Conservation (phyloP, 2,797 vertebrate genomes). For the Lindbergichthys nudifrons region DNA sequence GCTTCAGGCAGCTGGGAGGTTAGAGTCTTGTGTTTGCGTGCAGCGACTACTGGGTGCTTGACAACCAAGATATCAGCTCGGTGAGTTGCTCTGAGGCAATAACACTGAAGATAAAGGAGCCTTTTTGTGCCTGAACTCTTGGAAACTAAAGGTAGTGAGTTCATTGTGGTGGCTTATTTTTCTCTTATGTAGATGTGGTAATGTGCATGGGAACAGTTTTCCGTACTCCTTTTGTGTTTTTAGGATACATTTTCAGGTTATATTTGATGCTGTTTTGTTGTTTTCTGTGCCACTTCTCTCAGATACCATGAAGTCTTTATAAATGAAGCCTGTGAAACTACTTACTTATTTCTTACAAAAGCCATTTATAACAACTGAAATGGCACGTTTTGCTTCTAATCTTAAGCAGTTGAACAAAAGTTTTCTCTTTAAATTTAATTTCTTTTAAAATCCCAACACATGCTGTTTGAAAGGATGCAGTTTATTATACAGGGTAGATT, state of each 20-base stretch:
- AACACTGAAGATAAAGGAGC: conserved; percentile 45
- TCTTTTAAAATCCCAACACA: too few relatives aligned
- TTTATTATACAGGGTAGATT: not conserved
- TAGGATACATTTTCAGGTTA: not conserved
- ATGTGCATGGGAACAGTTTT: not conserved
- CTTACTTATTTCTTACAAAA: not conserved
- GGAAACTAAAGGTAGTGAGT: conserved; percentile 19
- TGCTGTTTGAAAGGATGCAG: not conserved
- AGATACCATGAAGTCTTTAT: conserved; percentile 1
- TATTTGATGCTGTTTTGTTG: not conserved
- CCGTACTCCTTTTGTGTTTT: not conserved
- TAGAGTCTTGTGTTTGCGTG: conserved; percentile 77
- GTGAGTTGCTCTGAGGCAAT: conserved; percentile 71
- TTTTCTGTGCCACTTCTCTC: not conserved
- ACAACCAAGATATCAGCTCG: conserved; percentile 72
- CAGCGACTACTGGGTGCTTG: conserved; percentile 62
- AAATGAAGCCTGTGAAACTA: not conserved
- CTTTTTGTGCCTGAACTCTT: conserved; percentile 47
- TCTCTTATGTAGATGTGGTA: conserved; percentile 16
- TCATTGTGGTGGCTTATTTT: conserved; percentile 5
- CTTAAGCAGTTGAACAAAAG: not conserved
- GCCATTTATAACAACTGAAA: not conserved
- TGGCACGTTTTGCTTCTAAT: not conserved
- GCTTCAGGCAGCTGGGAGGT: conserved; percentile 76
- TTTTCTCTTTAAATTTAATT: too few relatives aligned